These are phyloP conservation scores for Cephus runcator DNA, from an alignment of 2,888 invertebrate species.

Conservation along the genomic window DNA sequence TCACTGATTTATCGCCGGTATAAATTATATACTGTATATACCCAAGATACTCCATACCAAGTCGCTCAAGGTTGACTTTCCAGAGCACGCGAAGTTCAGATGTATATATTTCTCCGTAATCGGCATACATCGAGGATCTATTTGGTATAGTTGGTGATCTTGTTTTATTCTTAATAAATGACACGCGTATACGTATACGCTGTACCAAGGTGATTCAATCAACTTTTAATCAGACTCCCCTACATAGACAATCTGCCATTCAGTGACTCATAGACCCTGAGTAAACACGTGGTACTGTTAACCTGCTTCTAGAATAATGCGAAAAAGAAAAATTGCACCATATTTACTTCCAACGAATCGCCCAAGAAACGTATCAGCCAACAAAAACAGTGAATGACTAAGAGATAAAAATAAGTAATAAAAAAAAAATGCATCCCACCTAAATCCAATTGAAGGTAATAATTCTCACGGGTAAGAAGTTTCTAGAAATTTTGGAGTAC, in stretches of 20 bases:
- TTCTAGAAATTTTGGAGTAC: background rate
- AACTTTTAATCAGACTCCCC: background rate
- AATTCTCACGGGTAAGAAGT: background rate
- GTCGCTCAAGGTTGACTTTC: background rate
- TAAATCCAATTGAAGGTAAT: background rate
- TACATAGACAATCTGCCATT: background rate
- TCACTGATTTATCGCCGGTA: background rate
- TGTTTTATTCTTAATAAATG: background rate
- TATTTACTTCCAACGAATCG: background rate
- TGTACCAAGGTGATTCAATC: background rate
- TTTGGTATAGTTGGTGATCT: background rate
- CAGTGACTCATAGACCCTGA: background rate
- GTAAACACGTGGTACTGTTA: background rate
- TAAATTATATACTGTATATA: background rate
- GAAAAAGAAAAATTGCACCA: background rate
- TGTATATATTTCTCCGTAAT: background rate
- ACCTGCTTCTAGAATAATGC: background rate
- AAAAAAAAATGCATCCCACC: background rate
- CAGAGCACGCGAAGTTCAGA: background rate
- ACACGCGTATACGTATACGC: background rate
- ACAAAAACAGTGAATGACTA: background rate
- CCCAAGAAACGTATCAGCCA: background rate
- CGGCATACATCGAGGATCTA: background rate
- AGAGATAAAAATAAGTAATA: background rate
- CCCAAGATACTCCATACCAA: background rate